These are phyloP conservation scores for Papilio aristodemus DNA, from an alignment of 1,140 invertebrate species.

Conservation along the genomic window DNA sequence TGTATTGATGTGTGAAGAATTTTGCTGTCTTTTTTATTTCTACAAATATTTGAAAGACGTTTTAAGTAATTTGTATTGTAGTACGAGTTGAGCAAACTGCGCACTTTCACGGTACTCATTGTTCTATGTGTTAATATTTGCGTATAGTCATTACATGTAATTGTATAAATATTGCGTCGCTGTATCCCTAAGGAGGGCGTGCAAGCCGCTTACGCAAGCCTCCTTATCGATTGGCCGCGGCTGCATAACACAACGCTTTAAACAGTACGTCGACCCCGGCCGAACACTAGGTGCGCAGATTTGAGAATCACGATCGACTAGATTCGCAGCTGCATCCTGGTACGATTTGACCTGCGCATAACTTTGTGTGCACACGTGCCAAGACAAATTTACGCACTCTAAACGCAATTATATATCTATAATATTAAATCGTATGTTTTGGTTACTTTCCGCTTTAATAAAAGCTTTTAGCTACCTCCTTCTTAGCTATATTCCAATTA, in stretches of 20 bases:
- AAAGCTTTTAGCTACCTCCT: no score
- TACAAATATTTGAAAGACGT: not conserved
- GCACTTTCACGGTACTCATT: conserved; percentile 10
- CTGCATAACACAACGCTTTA: conserved; percentile 61
- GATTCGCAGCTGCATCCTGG: conserved; percentile 41
- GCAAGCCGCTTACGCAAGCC: conserved; percentile 60
- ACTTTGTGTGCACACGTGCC: conserved; percentile 26
- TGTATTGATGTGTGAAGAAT: no score
- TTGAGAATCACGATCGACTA: conserved; percentile 41
- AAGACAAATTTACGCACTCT: conserved; percentile 8
- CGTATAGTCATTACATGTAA: conserved; percentile 24
- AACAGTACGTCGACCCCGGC: conserved; percentile 63
- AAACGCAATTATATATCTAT: no score
- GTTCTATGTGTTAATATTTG: conserved; percentile 27
- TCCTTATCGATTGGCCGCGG: conserved; percentile 62
- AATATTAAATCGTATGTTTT: no score
- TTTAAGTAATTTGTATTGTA: conserved; percentile 13
- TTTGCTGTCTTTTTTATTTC: not conserved
- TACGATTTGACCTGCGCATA: conserved; percentile 26
- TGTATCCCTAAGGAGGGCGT: conserved; percentile 58
- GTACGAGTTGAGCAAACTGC: conserved; percentile 8
- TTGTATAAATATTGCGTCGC: conserved; percentile 30
- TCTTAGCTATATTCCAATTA: not conserved
- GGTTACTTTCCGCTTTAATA: no score
- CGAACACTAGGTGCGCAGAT: conserved; percentile 45